Base-by-base conservation (phyloP, 2,888 invertebrate genomes). In the Ametastegia equiseti region DNA sequence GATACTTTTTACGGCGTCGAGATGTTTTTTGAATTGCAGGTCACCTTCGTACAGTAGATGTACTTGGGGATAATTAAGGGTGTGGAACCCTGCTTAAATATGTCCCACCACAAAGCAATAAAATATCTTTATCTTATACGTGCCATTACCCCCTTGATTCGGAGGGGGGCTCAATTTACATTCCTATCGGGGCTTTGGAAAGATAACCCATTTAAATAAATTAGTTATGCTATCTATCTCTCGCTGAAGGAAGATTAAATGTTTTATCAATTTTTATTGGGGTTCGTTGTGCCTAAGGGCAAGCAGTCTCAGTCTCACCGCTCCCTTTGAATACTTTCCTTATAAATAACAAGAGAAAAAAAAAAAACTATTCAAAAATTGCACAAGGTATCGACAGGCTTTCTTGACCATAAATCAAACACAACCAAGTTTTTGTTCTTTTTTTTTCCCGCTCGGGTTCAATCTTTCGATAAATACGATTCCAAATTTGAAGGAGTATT, bases 171-270 rank as follows among this genome's bases (percentile, higher is more conserved):
- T 84, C 89, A 91, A 91, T 91, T 91, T 91, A 90, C 91, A 91
- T 91, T 90, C 87, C 90, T 91, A 91, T 91, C 91, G 89, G 90
- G 86, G 87, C 89, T 91, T 89, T 88, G 87, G 86, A 90, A 87
- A 91, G 91, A 91, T 91, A 91, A 91, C 88, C 89, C 90, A 90
- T 91, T 91, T 91, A 91, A 91, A 91, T 91, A 91, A 91, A 91
- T 91, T 91, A 91, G 91, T 90, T 89, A 90, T 87, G 89, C 90
- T 91, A 91, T 91, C 90, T 91, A 91, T 91, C 90, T 91, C 80
- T 79, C 71, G 82, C 84, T 82, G 82, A 83, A 83, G 82, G 81
- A 80, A 88, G 89, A 89, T 91, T 91, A 89, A 90, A 90, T 91
- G 90, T 90, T 91, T 90, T 90, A 91, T 91, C 91, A 91, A 91